These are phyloP conservation scores for Boleophthalmus pectinirostris DNA, from an alignment of 2,113 vertebrate genomes.

Conservation along the genomic window DNA sequence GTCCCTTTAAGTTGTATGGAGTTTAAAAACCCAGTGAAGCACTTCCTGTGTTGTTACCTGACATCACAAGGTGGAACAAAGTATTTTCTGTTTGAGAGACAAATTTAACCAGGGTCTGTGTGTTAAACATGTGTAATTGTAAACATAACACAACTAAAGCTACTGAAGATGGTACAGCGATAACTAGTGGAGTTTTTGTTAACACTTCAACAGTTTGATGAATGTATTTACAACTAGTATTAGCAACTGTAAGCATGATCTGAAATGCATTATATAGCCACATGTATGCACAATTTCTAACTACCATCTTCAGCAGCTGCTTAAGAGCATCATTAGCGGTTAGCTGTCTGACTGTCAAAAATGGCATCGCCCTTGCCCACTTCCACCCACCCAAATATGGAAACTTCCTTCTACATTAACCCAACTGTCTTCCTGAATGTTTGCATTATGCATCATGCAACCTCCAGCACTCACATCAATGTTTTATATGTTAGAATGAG, in stretches of 20 bases:
- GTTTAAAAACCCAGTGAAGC: too few species aligned
- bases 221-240: background rate
- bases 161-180: too few species aligned
- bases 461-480: slow-evolving; percentile 7
- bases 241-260: background rate
- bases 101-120: too few species aligned
- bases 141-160: too few species aligned
- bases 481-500: slow-evolving; percentile 3
- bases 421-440: slow-evolving; percentile 9
- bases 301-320: background rate
- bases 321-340: background rate
- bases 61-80: too few species aligned
- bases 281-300: background rate
- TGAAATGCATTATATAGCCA: background rate
- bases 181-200: too few species aligned
- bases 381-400: background rate
- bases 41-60: too few species aligned
- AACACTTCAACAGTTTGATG: background rate
- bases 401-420: slow-evolving; percentile 10
- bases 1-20: too few species aligned
- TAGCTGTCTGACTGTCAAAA: background rate
- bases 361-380: background rate
- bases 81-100: too few species aligned
- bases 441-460: slow-evolving; percentile 2
- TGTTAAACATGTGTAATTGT: too few species aligned